Base-by-base conservation (phyloP, 2,888 invertebrate genomes). In the Arge pagana region DNA sequence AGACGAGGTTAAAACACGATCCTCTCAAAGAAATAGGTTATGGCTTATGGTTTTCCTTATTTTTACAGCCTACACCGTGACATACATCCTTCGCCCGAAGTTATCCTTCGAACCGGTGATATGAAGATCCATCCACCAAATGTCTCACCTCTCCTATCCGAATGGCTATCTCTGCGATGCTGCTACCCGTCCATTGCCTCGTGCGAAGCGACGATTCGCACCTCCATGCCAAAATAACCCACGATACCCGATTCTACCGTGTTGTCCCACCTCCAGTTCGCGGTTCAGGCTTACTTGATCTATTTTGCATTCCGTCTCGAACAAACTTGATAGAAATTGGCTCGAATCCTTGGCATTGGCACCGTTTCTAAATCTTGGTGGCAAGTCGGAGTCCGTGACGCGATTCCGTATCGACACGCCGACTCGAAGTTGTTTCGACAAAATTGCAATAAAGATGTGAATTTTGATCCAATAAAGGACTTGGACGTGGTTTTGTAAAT, bases 11-110 rank as follows among this genome's bases (percentile, higher is more conserved):
- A 61, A 58, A 18, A 30, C 36, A 43, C 28, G 37, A 50, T 52
- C 49, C 42, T 10, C 28, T 3, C 33, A 23, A 18, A 23, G 58
- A n/a, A 48, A 61, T 62, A 65, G 65, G 65, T 65, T 65, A 65
- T 57, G 58, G 51, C 40, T 43, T 48, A 8, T 10, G 15, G 26
- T 21, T 33, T 41, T 49, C 10, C 15, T 33, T 37, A 7, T 18
- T 33, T 13, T 23, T 30, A 45, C 28, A 16, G n/a, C 16, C n/a
- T 13, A 31, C n/a, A 10, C 13, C 18, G 23, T 24, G 5, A 8
- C 7, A n/a, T n/a, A n/a, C 48, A 31, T 56, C 31, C 36, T n/a
- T 51, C 36, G 49, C 28, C 16, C 37, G 50, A 10, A 11, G 42
- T 48, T 30, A 51, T 21, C 42, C 36, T 31, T 30, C 24, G 30